phyloP scores from a whole-genome alignment of 2,888 invertebrate genomes.

The Acholoe squamosa region DNA sequence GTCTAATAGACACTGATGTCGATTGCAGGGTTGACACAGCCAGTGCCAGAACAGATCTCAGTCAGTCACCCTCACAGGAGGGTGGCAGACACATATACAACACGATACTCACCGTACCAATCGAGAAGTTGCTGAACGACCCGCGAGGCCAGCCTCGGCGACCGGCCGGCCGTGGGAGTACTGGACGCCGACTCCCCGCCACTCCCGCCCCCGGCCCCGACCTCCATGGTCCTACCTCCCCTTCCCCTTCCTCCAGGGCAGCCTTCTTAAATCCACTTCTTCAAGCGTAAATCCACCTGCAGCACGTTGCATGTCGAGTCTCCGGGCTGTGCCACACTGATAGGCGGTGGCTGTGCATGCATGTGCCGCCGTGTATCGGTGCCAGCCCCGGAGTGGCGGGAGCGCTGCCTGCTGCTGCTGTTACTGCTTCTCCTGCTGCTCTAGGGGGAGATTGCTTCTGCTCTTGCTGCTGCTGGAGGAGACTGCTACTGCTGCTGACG shows the following conservation, averaged over 20 bases:
- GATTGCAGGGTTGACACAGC: too few species aligned
- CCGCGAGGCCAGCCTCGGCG: slow-evolving; percentile 5
- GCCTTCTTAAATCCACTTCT: not conserved
- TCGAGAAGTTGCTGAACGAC: slow-evolving; percentile 27
- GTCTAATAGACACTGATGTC: too few species aligned
- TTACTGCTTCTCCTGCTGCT: too few species aligned
- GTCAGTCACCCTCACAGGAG: too few species aligned
- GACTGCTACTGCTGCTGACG: not conserved
- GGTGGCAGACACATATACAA: too few species aligned
- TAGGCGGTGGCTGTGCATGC: not conserved
- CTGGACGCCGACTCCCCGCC: not conserved
- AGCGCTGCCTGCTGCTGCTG: too few species aligned
- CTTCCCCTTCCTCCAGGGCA: slow-evolving; percentile 20
- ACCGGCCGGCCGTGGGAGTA: not conserved
- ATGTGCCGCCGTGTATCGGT: not conserved
- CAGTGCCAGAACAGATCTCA: too few species aligned
- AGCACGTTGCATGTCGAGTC: not conserved
- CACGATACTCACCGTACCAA: slow-evolving; percentile 11
- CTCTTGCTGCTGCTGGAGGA: not conserved
- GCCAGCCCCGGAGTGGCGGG: too few species aligned
- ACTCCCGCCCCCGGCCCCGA: not conserved
- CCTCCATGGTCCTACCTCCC: not conserved
- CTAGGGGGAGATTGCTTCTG: too few species aligned
- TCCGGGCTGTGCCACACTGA: not conserved
- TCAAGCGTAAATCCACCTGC: not conserved